Conservation (phyloP, 2,113 vertebrate species). For the Paratilapia polleni region DNA sequence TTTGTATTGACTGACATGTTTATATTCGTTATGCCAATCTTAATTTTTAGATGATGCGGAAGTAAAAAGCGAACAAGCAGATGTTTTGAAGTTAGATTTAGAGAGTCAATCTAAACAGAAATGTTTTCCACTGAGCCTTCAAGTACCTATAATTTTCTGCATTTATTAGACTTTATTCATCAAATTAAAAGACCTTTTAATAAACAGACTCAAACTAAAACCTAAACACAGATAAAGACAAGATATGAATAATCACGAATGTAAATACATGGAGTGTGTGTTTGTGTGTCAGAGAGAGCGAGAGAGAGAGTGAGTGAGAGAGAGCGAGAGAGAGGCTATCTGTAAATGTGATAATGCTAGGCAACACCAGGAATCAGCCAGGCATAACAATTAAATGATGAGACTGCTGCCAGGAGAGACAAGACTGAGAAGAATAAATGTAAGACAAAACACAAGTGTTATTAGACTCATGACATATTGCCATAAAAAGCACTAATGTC, state of each 20-base stretch:
- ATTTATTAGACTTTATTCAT: constrained; percentile 31
- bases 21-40: neutral
- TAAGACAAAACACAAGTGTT: neutral
- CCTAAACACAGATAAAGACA: neutral
- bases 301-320: neutral
- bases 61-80: constrained; percentile 21
- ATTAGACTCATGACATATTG: neutral
- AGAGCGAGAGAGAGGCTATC: neutral
- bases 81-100: constrained; percentile 23
- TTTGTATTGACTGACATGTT: constrained; percentile 7
- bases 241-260: constrained; percentile 8
- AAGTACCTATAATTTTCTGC: constrained; percentile 33
- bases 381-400: constrained; percentile 10
- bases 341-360: neutral
- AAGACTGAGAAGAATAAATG: neutral
- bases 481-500: neutral
- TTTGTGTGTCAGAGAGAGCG: neutral
- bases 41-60: neutral
- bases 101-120: neutral
- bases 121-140: constrained; percentile 5
- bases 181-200: constrained; percentile 7
- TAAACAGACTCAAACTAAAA: neutral
- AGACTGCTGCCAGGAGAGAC: neutral
- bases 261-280: neutral
- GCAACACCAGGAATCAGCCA: neutral